These are phyloP conservation scores for Drosophila pseudoananassae DNA, from an alignment of 1,140 invertebrate species.

Conservation along the genomic window DNA sequence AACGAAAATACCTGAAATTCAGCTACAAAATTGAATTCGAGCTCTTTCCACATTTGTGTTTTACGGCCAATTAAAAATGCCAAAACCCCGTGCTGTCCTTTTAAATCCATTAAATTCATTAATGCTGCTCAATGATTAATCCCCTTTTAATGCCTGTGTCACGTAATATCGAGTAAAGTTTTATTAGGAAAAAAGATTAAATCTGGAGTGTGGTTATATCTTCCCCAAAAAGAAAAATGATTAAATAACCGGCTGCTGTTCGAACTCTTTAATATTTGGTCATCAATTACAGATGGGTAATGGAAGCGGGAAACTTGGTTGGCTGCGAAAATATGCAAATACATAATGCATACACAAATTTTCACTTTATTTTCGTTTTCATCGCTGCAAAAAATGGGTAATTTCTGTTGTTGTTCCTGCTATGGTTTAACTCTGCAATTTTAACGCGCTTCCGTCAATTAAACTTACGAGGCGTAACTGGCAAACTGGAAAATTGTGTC, in stretches of 20 bases:
- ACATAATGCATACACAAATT: slow-evolving; percentile 56
- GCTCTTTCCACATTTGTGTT: background rate
- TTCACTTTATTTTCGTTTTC: slow-evolving; percentile 43
- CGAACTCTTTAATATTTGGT: slow-evolving; percentile 33
- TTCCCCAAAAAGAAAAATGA: no score
- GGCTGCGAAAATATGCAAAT: slow-evolving; percentile 52
- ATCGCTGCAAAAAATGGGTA: background rate
- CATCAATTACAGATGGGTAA: slow-evolving; percentile 43
- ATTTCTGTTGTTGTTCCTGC: slow-evolving; percentile 21
- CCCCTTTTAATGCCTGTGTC: background rate
- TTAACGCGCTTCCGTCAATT: slow-evolving; percentile 80
- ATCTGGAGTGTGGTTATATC: slow-evolving; percentile 1
- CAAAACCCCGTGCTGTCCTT: background rate
- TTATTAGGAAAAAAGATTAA: background rate
- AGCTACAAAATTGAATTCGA: background rate
- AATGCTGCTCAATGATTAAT: background rate
- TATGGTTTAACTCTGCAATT: slow-evolving; percentile 61
- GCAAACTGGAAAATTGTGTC: slow-evolving; percentile 78
- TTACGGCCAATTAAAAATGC: background rate
- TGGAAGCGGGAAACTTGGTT: slow-evolving; percentile 20
- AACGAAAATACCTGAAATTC: no score
- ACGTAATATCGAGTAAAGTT: background rate
- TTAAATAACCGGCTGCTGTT: no score
- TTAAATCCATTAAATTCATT: background rate
- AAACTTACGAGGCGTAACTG: slow-evolving; percentile 71